Evolutionary conservation across 1,140 invertebrate species (phyloP).

Genomic region (Aethina tumida): DNA sequence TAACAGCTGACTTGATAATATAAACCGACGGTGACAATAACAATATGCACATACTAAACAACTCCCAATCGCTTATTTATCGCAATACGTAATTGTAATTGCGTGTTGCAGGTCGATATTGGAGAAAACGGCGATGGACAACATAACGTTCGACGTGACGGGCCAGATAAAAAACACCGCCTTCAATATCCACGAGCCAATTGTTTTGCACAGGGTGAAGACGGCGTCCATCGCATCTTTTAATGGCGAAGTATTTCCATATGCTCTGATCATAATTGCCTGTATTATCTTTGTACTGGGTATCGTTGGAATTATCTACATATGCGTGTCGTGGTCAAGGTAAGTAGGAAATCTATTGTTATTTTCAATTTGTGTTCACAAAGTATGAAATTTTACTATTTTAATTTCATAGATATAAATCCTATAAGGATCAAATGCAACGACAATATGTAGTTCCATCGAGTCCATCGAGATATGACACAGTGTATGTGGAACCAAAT

Average conservation of each 20-base stretch:
- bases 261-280: slow-evolving; percentile 77
- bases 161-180: slow-evolving; percentile 53
- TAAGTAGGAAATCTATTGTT: slow-evolving; percentile 35
- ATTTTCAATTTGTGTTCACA: not conserved
- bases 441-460: slow-evolving; percentile 58
- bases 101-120: slow-evolving; percentile 42
- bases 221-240: slow-evolving; percentile 50
- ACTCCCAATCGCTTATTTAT: too few relatives aligned
- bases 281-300: slow-evolving; percentile 78
- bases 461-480: slow-evolving; percentile 56
- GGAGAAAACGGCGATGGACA: slow-evolving; percentile 46
- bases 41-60: too few relatives aligned
- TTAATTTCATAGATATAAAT: slow-evolving; percentile 55
- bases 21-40: too few relatives aligned
- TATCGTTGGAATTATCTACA: slow-evolving; percentile 78
- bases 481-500: slow-evolving; percentile 65
- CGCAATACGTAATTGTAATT: too few relatives aligned
- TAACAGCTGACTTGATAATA: too few relatives aligned
- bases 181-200: slow-evolving; percentile 56
- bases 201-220: slow-evolving; percentile 39
- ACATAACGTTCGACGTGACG: slow-evolving; percentile 56
- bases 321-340: slow-evolving; percentile 88
- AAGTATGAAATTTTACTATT: not conserved
- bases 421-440: slow-evolving; percentile 68
- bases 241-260: slow-evolving; percentile 69